These are phyloP conservation scores for Gambusia holbrooki DNA, from an alignment of 2,113 vertebrate species.

Conservation along the genomic window DNA sequence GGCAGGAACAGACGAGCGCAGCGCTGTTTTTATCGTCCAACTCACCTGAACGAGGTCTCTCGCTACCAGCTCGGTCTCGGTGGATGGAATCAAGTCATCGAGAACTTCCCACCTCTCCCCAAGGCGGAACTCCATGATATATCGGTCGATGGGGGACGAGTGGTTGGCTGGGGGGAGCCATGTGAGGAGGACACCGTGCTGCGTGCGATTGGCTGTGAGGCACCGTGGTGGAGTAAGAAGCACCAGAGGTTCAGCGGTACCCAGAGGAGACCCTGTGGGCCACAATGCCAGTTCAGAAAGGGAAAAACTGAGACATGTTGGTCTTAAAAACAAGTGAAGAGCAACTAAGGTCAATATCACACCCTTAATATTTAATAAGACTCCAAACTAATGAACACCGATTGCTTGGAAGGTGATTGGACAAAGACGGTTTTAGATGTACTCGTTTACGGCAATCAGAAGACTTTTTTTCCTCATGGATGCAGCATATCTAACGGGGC, in stretches of 20 bases:
- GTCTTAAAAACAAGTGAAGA: neutral
- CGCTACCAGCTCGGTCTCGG: slow-evolving; percentile 92
- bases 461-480: too few relatives aligned
- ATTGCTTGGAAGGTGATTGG: too few relatives aligned
- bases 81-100: slow-evolving; percentile 89
- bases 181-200: slow-evolving; percentile 96
- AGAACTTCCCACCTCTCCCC: slow-evolving; percentile 96
- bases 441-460: too few relatives aligned
- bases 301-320: neutral
- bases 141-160: slow-evolving; percentile 93
- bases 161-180: slow-evolving; percentile 98
- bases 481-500: too few relatives aligned
- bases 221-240: slow-evolving; percentile 99
- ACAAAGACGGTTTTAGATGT: too few relatives aligned
- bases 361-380: neutral
- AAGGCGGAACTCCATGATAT: slow-evolving; percentile 95
- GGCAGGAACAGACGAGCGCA: neutral
- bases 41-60: slow-evolving; percentile 95
- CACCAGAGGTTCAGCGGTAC: slow-evolving; percentile 99
- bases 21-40: neutral
- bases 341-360: neutral
- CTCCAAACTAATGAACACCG: too few relatives aligned
- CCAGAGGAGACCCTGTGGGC: slow-evolving; percentile 90
- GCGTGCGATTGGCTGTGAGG: slow-evolving; percentile 99
- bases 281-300: neutral